Conservation (phyloP, 2,797 vertebrate genomes). For the Pristis pectinata region DNA sequence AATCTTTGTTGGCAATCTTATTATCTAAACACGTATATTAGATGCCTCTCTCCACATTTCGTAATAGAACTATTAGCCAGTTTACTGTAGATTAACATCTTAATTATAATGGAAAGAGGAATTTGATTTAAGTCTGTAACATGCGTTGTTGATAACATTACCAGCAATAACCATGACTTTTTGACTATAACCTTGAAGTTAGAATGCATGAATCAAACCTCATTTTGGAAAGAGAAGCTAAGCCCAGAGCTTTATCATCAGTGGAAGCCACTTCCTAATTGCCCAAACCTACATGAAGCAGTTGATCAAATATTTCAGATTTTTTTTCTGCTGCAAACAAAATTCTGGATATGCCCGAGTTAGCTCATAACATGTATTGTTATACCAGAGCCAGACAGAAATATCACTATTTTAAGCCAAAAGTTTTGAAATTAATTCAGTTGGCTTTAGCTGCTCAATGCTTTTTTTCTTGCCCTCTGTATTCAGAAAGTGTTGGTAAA, state of each 20-base stretch:
- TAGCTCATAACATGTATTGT: not conserved
- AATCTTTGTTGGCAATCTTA: constrained; percentile 53
- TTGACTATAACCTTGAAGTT: not conserved
- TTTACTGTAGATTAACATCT: not conserved
- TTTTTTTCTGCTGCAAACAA: not conserved
- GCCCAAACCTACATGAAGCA: not conserved
- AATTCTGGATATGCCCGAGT: not conserved
- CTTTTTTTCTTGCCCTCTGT: not conserved
- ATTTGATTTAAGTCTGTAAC: not conserved
- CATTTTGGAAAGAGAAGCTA: not conserved
- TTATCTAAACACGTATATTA: constrained; percentile 52
- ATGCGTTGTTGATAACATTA: not conserved
- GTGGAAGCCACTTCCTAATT: not conserved
- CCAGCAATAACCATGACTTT: not conserved
- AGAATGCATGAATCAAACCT: not conserved
- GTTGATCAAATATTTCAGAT: not conserved
- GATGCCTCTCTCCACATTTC: constrained; percentile 45
- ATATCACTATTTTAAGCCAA: not conserved
- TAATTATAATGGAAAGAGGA: not conserved
- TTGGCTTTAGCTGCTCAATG: not conserved
- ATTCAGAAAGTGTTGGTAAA: not conserved
- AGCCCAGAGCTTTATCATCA: not conserved
- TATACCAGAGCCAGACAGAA: not conserved
- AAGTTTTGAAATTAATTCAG: not conserved
- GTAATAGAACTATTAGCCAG: not conserved